Base-by-base conservation (phyloP, 53 echinoderm and acorn worm species). In the Luidia sarsii region DNA sequence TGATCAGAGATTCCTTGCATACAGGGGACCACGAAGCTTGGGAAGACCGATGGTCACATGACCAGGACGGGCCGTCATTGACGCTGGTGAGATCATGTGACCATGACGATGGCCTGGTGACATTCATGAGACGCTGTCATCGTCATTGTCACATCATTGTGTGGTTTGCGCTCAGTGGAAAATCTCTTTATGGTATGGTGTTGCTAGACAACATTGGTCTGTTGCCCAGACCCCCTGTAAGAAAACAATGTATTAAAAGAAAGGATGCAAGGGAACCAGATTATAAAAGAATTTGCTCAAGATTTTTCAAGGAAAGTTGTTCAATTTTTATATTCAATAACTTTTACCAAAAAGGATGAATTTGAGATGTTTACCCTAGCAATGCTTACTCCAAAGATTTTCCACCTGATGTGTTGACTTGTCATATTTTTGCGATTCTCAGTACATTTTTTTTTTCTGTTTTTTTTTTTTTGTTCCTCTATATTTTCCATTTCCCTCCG, bases 11-110 rank as follows among this genome's bases (percentile, higher is more conserved):
- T 88, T 84, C 64, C 50, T 77, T 66, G 62, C 39, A 50, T 81
- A 32, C 83, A 97, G 97, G 97, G 49, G 97, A 97, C 46, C 80
- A 83, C 33, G 97, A 97, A 43, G 77, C 91, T 28, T 91, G 93
- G 91, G 97, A 97, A 31, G 96, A 96, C 57, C 71, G 86, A 32
- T 86, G 57, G 82, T 59, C 82, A 82, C 67, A 82, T 82, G 57
- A 82, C 82, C 57, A 57, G 34, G 77, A 77, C 48, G 88, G 73
- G 25, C 82, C 88, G 6, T 82, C 88, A 23, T 50, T 88, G 57
- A 88, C 81, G 49, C 82, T 88, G 88, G 88, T 88, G 88, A 88
- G 88, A 64, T 56, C 57, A 39, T 56, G 57, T 55, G 77, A 48
- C 61, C 43, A 69, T 69, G 49, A 30, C 16, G 72, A 56, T 72